Percentiles rank a stretch among this genome's conserved stretches.
Conservation (phyloP, 2,888 invertebrate genomes). For the Danaus chrysippus region DNA sequence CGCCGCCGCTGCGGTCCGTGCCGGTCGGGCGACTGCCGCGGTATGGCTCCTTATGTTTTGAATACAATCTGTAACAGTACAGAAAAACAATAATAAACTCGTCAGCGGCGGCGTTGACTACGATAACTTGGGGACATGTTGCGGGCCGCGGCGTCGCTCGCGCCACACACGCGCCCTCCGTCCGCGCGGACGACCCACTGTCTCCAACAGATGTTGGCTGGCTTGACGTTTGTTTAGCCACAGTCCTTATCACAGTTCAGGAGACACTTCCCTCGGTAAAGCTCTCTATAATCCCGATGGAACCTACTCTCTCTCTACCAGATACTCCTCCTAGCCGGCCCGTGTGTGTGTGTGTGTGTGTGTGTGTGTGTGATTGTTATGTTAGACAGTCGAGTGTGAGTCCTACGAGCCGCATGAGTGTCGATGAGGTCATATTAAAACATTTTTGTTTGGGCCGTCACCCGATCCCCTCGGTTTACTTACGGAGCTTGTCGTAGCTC, state of each 20-base stretch:
- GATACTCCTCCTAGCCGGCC: no score
- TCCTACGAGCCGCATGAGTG: no score
- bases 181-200: conserved; percentile 10
- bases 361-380: no score
- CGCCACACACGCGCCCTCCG: conserved; percentile 18
- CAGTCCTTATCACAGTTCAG: conserved; percentile 10
- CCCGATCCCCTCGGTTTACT: conserved; percentile 22
- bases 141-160: conserved; percentile 18
- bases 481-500: conserved; percentile 20
- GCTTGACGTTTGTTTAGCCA: conserved; percentile 33
- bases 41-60: conserved; percentile 63
- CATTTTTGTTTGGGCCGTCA: conserved; percentile 25
- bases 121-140: conserved; percentile 23
- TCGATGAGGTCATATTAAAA: not conserved
- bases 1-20: conserved; percentile 54
- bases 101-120: conserved; percentile 45
- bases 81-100: conserved; percentile 76
- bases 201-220: conserved; percentile 8
- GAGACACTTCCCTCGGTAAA: no score
- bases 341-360: no score
- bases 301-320: no score
- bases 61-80: conserved; percentile 76
- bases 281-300: no score
- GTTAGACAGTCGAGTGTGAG: no score
- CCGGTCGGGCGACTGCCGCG: conserved; percentile 58